Evolutionary conservation across 2,113 vertebrate species (phyloP).

Genomic region (Stercorarius parasiticus): DNA sequence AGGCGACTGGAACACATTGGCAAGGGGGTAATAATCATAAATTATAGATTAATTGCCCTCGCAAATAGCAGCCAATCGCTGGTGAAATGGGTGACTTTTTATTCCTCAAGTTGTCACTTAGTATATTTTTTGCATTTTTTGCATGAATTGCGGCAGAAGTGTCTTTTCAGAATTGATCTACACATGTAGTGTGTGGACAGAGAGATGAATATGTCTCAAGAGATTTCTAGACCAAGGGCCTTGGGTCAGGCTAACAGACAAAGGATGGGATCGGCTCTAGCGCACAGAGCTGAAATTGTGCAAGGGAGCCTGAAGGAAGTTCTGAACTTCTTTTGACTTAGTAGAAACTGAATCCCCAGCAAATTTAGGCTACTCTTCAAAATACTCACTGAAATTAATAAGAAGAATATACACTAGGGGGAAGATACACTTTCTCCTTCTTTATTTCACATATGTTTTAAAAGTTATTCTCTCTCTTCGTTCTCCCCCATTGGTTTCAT

Average conservation of each 20-base stretch:
- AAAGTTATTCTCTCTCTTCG: neutral
- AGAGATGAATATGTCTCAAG: neutral
- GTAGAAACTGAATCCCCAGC: neutral
- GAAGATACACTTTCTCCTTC: neutral
- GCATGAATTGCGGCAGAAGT: neutral
- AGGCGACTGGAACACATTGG: neutral
- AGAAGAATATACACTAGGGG: neutral
- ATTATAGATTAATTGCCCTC: neutral
- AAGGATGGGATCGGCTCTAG: neutral
- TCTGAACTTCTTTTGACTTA: neutral
- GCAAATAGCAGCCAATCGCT: neutral
- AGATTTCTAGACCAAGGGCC: neutral
- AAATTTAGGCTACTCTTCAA: neutral
- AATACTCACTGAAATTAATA: neutral
- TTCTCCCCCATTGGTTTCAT: neutral
- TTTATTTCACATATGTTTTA: neutral
- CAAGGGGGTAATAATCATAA: neutral
- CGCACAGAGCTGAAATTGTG: neutral
- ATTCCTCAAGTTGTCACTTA: neutral
- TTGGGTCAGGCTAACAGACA: neutral
- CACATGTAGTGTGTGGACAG: neutral
- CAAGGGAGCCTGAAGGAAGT: neutral
- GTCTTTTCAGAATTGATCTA: neutral
- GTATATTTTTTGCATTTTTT: neutral
- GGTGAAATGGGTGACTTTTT: neutral